Evolutionary conservation across 2,888 invertebrate genomes (phyloP).

Genomic region (Chymomyza fuscimana): DNA sequence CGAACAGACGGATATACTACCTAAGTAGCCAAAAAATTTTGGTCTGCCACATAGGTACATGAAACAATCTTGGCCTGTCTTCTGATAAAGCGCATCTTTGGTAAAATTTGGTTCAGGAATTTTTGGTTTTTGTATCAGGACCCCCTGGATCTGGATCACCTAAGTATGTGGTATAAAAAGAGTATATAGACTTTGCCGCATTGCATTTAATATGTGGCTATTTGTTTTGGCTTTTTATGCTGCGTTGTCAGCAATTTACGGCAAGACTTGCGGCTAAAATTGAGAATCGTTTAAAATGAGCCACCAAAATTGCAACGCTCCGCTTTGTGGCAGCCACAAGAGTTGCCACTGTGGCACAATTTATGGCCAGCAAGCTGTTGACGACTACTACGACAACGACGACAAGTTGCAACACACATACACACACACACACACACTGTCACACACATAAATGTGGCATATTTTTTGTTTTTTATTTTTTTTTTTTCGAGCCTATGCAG

Average conservation of each 20-base stretch:
- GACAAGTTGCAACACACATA: slow-evolving; percentile 61
- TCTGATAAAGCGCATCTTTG: too few relatives aligned
- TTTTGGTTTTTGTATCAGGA: too few relatives aligned
- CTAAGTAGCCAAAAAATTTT: too few relatives aligned
- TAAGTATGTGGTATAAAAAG: neutral
- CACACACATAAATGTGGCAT: slow-evolving; percentile 29
- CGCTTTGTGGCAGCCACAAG: neutral
- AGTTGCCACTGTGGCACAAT: slow-evolving; percentile 23
- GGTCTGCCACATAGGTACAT: too few relatives aligned
- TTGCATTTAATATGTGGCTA: neutral
- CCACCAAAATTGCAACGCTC: slow-evolving; percentile 10
- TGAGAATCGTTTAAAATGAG: slow-evolving; percentile 49
- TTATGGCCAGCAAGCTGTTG: slow-evolving; percentile 42
- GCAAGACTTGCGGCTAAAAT: slow-evolving; percentile 27
- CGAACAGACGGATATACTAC: too few relatives aligned
- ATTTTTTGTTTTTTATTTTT: slow-evolving; percentile 20
- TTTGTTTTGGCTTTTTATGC: neutral
- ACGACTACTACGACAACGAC: slow-evolving; percentile 32
- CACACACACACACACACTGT: slow-evolving; percentile 4
- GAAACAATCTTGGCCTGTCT: too few relatives aligned
- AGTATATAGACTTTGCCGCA: neutral
- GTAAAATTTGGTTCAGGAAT: too few relatives aligned
- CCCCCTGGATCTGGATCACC: too few relatives aligned
- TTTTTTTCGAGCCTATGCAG: slow-evolving; percentile 29
- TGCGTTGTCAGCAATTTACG: neutral